These are phyloP conservation scores for Enteromius treurensis DNA, from an alignment of 2,797 vertebrate genomes.

Conservation along the genomic window DNA sequence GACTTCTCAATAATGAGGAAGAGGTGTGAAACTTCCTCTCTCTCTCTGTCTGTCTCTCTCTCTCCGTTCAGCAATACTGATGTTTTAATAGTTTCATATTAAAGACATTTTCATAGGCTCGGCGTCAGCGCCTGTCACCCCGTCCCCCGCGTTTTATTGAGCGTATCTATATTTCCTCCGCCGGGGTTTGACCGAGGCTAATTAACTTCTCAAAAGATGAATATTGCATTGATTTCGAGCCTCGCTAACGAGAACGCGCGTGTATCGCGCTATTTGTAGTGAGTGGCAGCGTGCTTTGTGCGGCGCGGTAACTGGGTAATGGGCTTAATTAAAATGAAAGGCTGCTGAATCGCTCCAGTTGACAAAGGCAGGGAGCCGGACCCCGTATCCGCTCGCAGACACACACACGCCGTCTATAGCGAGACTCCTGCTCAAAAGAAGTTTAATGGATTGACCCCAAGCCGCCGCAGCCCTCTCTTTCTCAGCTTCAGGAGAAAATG, in stretches of 20 bases:
- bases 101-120: constrained; percentile 28
- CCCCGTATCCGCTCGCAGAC: constrained; percentile 35
- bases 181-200: constrained; percentile 54
- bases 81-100: constrained; percentile 22
- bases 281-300: constrained; percentile 49
- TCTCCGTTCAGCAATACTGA: background rate
- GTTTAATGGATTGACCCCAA: constrained; percentile 88
- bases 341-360: constrained; percentile 83
- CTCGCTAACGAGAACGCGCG: constrained; percentile 31
- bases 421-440: constrained; percentile 83
- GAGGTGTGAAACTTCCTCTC: background rate
- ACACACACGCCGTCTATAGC: constrained; percentile 73
- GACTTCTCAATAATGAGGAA: background rate
- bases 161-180: constrained; percentile 32
- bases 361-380: constrained; percentile 83
- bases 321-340: constrained; percentile 91
- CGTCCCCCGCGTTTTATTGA: constrained; percentile 33
- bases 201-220: constrained; percentile 58
- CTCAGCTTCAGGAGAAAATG: constrained; percentile 69
- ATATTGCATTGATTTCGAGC: constrained; percentile 57
- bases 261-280: constrained; percentile 46
- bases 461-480: constrained; percentile 72
- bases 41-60: background rate
- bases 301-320: constrained; percentile 79
- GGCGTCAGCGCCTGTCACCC: constrained; percentile 2